Percentiles rank a stretch among this genome's conserved stretches.
These are phyloP conservation scores for Hydropsyche tenuis DNA, from an alignment of 1,140 invertebrate species.

Conservation along the genomic window DNA sequence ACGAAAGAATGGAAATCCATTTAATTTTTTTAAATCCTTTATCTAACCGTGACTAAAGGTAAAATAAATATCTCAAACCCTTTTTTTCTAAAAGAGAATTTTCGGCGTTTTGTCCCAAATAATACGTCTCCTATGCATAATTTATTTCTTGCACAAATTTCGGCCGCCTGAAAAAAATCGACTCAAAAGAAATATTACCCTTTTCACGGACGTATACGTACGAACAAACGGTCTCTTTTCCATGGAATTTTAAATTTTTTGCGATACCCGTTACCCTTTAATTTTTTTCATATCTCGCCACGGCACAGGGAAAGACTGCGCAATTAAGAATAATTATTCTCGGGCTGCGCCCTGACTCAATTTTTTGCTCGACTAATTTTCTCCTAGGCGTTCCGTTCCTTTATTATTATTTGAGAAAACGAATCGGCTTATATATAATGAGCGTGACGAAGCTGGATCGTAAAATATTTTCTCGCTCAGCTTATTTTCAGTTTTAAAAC, in stretches of 20 bases:
- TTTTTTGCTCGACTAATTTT: constrained; percentile 33
- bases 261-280: constrained; percentile 11
- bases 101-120: not conserved
- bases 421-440: constrained; percentile 30
- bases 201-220: not conserved
- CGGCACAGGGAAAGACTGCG: not conserved
- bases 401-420: constrained; percentile 20
- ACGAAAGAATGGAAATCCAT: not conserved
- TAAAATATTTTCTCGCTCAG: constrained; percentile 31
- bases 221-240: not conserved
- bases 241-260: not conserved
- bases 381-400: constrained; percentile 16
- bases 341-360: not conserved
- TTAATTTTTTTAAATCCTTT: not conserved
- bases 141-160: constrained; percentile 2
- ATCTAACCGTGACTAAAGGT: not conserved
- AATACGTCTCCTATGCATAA: constrained; percentile 7
- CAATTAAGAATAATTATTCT: constrained; percentile 33
- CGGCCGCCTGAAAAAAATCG: not conserved
- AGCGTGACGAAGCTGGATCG: constrained; percentile 18
- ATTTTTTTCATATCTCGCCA: constrained; percentile 2
- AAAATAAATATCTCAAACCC: not conserved
- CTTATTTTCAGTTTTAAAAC: constrained; percentile 31
- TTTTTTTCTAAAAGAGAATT: not conserved
- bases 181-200: not conserved